These are phyloP conservation scores for Pelvicachromis taeniatus DNA, from an alignment of 2,113 vertebrate genomes.

Conservation along the genomic window DNA sequence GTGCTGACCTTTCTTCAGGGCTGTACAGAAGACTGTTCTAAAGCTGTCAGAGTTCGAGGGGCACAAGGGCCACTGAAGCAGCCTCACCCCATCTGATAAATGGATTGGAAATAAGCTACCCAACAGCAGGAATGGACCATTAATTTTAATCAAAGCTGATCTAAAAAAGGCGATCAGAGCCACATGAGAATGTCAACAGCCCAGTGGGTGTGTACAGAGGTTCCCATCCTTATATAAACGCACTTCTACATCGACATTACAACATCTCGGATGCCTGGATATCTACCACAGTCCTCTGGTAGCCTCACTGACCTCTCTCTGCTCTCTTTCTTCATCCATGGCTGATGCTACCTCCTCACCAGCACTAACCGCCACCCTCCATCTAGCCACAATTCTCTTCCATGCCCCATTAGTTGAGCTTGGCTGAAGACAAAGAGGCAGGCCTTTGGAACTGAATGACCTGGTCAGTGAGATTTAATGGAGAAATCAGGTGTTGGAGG, in stretches of 20 bases:
- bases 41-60: slow-evolving; percentile 80
- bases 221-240: slow-evolving; percentile 55
- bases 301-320: slow-evolving; percentile 47
- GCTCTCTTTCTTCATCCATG: slow-evolving; percentile 46
- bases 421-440: slow-evolving; percentile 93
- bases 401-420: slow-evolving; percentile 93
- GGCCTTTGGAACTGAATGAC: slow-evolving; percentile 95
- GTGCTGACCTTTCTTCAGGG: slow-evolving; percentile 82
- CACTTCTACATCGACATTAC: slow-evolving; percentile 8
- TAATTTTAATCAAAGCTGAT: slow-evolving; percentile 99
- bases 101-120: slow-evolving; percentile 93
- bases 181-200: slow-evolving; percentile 90
- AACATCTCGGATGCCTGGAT: slow-evolving; percentile 33
- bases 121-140: slow-evolving; percentile 89
- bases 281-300: slow-evolving; percentile 43
- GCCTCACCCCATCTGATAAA: slow-evolving; percentile 86
- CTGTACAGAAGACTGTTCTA: slow-evolving; percentile 76
- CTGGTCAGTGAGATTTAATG: slow-evolving; percentile 96
- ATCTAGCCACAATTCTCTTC: slow-evolving; percentile 66
- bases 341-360: slow-evolving; percentile 53
- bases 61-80: slow-evolving; percentile 77
- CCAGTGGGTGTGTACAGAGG: slow-evolving; percentile 82
- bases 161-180: slow-evolving; percentile 82
- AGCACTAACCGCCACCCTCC: slow-evolving; percentile 56
- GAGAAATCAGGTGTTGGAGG: slow-evolving; percentile 87